Evolutionary conservation across 1,140 invertebrate species (phyloP).

Genomic region (Dufourea novaeangliae): DNA sequence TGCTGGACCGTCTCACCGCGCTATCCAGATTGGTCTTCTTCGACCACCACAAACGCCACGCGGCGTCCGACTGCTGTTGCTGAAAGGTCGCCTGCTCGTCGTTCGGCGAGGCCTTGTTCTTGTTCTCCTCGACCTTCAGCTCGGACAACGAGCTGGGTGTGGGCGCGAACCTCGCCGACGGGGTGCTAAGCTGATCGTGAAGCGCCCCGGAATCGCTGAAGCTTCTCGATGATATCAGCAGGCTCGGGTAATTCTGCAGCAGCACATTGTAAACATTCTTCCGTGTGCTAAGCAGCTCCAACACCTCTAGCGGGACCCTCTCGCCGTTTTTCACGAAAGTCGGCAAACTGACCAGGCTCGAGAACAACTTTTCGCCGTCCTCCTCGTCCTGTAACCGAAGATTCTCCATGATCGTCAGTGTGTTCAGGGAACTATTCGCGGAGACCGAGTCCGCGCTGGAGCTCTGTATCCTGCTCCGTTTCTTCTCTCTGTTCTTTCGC

Average conservation of each 20-base stretch:
- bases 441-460: constrained; percentile 87
- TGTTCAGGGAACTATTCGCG: constrained; percentile 86
- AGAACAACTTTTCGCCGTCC: constrained; percentile 83
- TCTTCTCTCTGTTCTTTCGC: constrained; percentile 83
- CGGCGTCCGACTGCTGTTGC: constrained; percentile 77
- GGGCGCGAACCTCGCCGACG: constrained; percentile 65
- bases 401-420: constrained; percentile 79
- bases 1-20: constrained; percentile 76
- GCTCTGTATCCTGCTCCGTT: constrained; percentile 83
- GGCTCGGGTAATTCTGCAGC: constrained; percentile 88
- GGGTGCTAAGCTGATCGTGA: constrained; percentile 70
- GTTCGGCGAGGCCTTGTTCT: constrained; percentile 32
- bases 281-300: constrained; percentile 87
- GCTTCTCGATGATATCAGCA: constrained; percentile 87
- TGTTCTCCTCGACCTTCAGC: constrained; percentile 32
- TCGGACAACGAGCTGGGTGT: constrained; percentile 61
- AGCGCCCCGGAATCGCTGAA: constrained; percentile 86
- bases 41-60: constrained; percentile 83
- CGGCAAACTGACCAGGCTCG: constrained; percentile 90
- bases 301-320: constrained; percentile 87
- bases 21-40: constrained; percentile 77
- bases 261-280: constrained; percentile 88
- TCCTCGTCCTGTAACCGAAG: constrained; percentile 69
- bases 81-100: constrained; percentile 67
- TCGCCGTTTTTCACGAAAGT: constrained; percentile 91